Evolutionary conservation across 2,113 vertebrate species (phyloP), one percentile per base, ranked within the genome.

Genomic region (Heterotis niloticus): DNA sequence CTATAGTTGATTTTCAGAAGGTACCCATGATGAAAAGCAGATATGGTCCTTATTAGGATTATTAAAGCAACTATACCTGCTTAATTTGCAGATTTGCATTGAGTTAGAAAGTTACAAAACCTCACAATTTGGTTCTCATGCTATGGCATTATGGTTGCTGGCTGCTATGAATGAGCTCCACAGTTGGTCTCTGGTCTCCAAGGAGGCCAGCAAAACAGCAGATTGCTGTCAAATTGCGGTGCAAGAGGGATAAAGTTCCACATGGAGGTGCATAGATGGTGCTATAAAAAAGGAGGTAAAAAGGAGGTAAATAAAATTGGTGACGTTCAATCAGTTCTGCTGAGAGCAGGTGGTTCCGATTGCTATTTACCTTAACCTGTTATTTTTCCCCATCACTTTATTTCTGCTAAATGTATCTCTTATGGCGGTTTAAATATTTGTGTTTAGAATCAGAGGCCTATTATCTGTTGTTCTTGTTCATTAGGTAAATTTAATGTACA

Each of bases 401-500:
- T 69, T 16, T 26, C 67, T 18, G 26, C 9, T 68, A 14, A 10
- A 29, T 18, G 5, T 34, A 34, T 44, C 29, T 69, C 17, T 20
- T 69, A 7, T 44, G 20, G 28, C 5, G 20, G 20, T 20, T 17
- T 26, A 44, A 69, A 20, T 44, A 18, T 17, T 18, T 5, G 29
- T 34, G 52, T 56, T 72, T 52, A 51, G 20, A 56, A 72, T 72
- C 34, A 72, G 16, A 72, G 70, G 3, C 18, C 70, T 44, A 72
- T 72, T 72, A 72, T 72, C 70, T 72, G 34, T 51, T 56, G n/a
- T 44, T 72, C 52, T 72, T 72, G 70, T 72, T 72, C 70, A 72
- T 72, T 44, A 72, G 70, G 51, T n/a, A 51, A n/a, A 52, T 72
- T 72, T 34, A 34, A 72, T 72, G 51, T 56, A 72, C 51, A 52